Evolutionary conservation across 2,888 invertebrate genomes (phyloP), one percentile per base, ranked within the genome.

Genomic region (Chrysomela aeneicollis): DNA sequence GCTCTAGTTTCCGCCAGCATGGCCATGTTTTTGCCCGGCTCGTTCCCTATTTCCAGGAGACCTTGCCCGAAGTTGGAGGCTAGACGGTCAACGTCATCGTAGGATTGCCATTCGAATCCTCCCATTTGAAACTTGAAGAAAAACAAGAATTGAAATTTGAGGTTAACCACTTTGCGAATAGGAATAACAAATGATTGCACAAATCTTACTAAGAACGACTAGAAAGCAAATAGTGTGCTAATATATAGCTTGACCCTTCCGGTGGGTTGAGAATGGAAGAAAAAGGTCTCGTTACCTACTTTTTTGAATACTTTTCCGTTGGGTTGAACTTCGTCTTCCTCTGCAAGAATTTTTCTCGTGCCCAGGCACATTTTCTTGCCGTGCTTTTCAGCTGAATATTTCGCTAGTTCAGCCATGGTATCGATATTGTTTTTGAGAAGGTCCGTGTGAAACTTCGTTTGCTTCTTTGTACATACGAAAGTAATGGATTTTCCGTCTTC

Each of bases 1-100:
- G 94, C 93, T 73, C 97, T 87, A 0, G 98, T 98, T 84, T 98
- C 98, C 0, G 97, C 95, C 85, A 97, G 97, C 78, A 98, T 90
- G 63, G 93, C 94, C 73, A 98, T 87, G 81, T 92, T 93, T 67
- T 87, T 84, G 4, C 86, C 86, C 12, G 92, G 89, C 73, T 84
- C 82, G 74, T 91, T 87, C 32, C 94, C 95, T 37, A 94, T 83
- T 76, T 89, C 89, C 50, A 90, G 86, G 70, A 98, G 85, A 0
- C 97, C 97, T 59, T 89, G 89, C 53, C 94, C 93, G 82, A 98
- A 91, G 73, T 88, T 84, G 0, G 86, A 83, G 3, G 95, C 90
- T 79, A 90, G 85, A 8, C 85, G 82, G 76, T 93, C 90, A 5
- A 93, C 89, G 72, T 93, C 92, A 26, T 84, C 82, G 82, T 89